A percentile compares a stretch with the other conserved stretches of the same genome.
phyloP scores from a whole-genome alignment of 2,797 vertebrate genomes.

The Danio tinwini region DNA sequence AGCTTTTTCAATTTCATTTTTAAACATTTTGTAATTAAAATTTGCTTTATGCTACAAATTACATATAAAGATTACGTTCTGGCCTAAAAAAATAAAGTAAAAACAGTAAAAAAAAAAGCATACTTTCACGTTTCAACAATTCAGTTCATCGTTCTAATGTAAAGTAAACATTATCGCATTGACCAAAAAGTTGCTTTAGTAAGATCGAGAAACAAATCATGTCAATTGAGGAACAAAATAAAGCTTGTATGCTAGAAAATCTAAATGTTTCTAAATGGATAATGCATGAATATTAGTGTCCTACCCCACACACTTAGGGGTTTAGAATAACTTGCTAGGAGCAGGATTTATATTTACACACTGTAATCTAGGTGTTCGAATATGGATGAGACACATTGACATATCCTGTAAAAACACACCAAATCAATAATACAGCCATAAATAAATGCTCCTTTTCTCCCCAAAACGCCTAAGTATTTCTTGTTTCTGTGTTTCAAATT shows the following conservation, averaged over 20 bases:
- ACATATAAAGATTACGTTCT: not conserved
- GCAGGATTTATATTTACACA: conserved; percentile 6
- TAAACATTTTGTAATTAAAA: not conserved
- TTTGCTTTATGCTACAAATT: conserved; percentile 24
- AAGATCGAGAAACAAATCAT: not conserved
- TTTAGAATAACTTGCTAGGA: not conserved
- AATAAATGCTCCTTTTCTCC: not conserved
- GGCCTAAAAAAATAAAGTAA: not conserved
- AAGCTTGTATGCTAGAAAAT: not conserved
- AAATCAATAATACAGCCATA: not conserved
- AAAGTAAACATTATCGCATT: not conserved
- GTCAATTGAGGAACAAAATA: not conserved
- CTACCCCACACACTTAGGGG: not conserved
- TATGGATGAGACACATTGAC: not conserved
- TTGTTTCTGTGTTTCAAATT: not conserved
- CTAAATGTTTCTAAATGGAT: not conserved
- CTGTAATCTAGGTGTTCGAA: not conserved
- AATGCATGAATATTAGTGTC: not conserved
- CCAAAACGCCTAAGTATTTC: not conserved
- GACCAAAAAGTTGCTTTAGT: not conserved
- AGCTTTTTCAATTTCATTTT: not conserved
- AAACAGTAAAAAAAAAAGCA: not conserved
- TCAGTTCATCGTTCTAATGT: conserved; percentile 6
- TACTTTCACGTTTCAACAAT: not conserved
- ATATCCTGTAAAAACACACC: not conserved